Base-by-base conservation (phyloP, 2,888 invertebrate species). In the Linnaemya tessellans region DNA sequence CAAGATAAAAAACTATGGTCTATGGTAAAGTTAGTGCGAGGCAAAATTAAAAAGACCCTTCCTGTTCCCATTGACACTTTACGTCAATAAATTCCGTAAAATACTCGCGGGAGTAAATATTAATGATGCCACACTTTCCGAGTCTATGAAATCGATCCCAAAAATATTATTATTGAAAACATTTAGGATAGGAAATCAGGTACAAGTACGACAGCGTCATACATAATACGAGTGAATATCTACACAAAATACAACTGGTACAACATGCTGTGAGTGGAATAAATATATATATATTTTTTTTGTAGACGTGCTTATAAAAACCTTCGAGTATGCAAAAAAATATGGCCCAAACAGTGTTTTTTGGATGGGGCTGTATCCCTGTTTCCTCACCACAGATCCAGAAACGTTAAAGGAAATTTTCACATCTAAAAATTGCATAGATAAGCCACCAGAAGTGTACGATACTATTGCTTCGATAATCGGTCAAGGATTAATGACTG, bases 271-370 rank as follows among this genome's bases (percentile, higher is more conserved):
- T 58, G 3, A 15, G 1, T 58, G 9, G 35, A 35, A 58, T 30
- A n/a, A 13, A 13, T 11, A 20, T 20, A 20, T 11, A 54, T 22
- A 1, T 54, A 18, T 13, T 3, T 18, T 10, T 13, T 18, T 70
- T 60, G 3, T 41, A 74, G 74, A 35, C 22, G 0, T 38, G 0
- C 20, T 38, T 10, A 0, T 18, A 22, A 18, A 20, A 3, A 13
- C n/a, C 0, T 64, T n/a, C 15, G 30, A 25, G 5, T 41, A 54
- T 25, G 49, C 8, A 20, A n/a, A 73, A 1, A 80, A 60, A 70
- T 77, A 82, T 77, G 81, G 81, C 25, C 18, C 54, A 15, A 77
- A 49, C 15, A 13, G 54, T 25, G 7, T 82, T 1, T 20, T 35
- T 11, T 82, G 75, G 75, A 1, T 70, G 13, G 75, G 81, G 35